Conservation (phyloP, 2,797 vertebrate species). For the Micrastur ruficollis region DNA sequence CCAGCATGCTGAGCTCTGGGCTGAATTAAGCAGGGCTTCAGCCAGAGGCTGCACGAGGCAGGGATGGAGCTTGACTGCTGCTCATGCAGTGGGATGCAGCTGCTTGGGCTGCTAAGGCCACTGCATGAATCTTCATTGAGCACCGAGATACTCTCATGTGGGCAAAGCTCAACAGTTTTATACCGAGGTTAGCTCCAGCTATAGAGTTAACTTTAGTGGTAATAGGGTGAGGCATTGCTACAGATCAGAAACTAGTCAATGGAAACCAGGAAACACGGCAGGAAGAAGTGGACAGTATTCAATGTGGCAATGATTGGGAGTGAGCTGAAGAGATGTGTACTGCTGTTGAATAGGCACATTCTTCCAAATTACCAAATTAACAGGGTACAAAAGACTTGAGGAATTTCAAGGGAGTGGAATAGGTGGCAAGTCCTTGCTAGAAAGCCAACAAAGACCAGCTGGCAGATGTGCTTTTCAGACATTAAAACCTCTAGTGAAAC, state of each 20-base stretch:
- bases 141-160: background rate
- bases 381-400: background rate
- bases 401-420: background rate
- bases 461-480: background rate
- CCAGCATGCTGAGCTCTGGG: background rate
- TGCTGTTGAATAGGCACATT: background rate
- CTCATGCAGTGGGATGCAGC: background rate
- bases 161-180: background rate
- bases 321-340: background rate
- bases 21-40: background rate
- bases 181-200: no score
- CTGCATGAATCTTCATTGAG: background rate
- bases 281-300: background rate
- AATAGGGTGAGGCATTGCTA: background rate
- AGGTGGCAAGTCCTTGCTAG: background rate
- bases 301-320: rapidly evolving
- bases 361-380: background rate
- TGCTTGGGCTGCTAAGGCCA: background rate
- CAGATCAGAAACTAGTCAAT: background rate
- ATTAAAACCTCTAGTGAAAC: background rate
- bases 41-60: background rate
- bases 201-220: no score
- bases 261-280: background rate
- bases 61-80: background rate
- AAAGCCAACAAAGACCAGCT: background rate